phyloP scores from a whole-genome alignment of 2,113 vertebrate genomes.

The Trematomus loennbergii region DNA sequence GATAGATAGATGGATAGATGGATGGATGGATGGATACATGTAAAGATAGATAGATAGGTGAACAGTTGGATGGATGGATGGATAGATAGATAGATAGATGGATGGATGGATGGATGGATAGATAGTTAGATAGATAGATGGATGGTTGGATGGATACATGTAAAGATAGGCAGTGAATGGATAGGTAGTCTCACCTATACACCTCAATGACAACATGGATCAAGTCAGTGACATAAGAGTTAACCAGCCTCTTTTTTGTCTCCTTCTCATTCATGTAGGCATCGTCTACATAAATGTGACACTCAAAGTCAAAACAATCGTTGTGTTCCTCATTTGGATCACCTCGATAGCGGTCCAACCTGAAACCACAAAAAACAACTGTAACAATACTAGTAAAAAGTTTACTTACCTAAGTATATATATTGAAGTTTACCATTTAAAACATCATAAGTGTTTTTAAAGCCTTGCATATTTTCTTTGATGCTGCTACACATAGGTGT shows the following conservation, averaged over 20 bases:
- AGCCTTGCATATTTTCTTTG: background rate
- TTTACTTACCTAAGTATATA: background rate
- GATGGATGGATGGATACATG: too few relatives aligned
- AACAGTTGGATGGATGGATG: too few relatives aligned
- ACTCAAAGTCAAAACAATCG: constrained; percentile 85
- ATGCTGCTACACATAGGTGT: background rate
- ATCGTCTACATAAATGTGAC: constrained; percentile 85
- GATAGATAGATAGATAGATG: too few relatives aligned
- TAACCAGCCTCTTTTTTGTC: constrained; percentile 72
- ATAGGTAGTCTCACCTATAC: constrained; percentile 76
- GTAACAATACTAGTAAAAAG: constrained; percentile 1
- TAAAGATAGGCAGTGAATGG: background rate
- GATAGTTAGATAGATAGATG: background rate
- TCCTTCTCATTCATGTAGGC: constrained; percentile 76
- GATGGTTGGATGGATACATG: background rate
- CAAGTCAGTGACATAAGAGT: constrained; percentile 81
- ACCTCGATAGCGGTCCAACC: constrained; percentile 84
- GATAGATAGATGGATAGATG: too few relatives aligned
- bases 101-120: too few relatives aligned
- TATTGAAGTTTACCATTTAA: background rate
- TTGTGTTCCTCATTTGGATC: constrained; percentile 82
- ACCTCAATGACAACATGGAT: constrained; percentile 82
- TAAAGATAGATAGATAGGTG: too few relatives aligned
- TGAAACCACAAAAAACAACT: constrained; percentile 55
- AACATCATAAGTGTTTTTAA: background rate